Base-by-base conservation (phyloP, 2,113 vertebrate species). In the Cyanistes caeruleus region DNA sequence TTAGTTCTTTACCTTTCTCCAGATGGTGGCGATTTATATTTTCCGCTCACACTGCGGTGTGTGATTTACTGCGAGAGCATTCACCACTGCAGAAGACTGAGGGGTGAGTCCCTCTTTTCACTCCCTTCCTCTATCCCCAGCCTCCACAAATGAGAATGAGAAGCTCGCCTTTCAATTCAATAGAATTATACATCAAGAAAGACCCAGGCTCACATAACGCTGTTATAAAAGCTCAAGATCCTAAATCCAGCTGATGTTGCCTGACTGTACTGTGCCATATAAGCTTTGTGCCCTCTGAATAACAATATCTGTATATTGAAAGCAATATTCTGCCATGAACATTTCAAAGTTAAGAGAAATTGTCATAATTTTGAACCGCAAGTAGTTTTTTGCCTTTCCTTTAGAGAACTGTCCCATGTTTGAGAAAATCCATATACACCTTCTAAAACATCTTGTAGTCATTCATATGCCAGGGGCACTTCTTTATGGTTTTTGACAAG, bases 21-120 rank as follows among this genome's bases (percentile, higher is more conserved):
- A 7, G 0, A 19, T 21, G 63, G 16, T 7, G 3, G 28, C 2
- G 22, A 7, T 46, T 35, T 33, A 0, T 46, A 15, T 59, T 69
- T 72, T 31, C 48, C 10, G 1, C 14, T 53, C n/a, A 10, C n/a
- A 11, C 19, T 2, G 21, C 10, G 7, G 20, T 31, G 6, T 2
- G 8, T 6, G 6, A 23, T 68, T 58, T 37, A 30, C 0, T 1
- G 21, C 4, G 3, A 37, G 13, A 60, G 25, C 17, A 13, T 37
- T 25, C 52, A 37, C 27, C 43, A 0, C 31, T 35, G 31, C 10
- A 41, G 37, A 72, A 20, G 46, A 9, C 27, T 4, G 13, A 64
- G 20, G 18, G 3, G 16, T 67, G 48, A 7, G 8, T 55, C 46
- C 16, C 22, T 74, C 24, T 49, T 59, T 46, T 60, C 70, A 15